phyloP scores from a whole-genome alignment of 2,113 vertebrate genomes.

The Nycticorax nycticorax region DNA sequence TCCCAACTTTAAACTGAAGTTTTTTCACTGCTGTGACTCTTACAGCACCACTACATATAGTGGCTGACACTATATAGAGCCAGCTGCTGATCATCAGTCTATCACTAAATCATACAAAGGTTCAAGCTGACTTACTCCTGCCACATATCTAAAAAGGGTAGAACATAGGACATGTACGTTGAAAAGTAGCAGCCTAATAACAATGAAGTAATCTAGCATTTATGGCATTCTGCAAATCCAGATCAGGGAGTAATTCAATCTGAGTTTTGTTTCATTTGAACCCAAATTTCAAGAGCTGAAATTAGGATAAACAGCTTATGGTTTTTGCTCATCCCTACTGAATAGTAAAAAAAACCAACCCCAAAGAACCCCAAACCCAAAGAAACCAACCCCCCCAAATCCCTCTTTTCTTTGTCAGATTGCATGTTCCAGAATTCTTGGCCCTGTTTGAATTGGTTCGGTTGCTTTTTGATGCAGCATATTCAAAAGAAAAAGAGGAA shows the following conservation, averaged over 20 bases:
- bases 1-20: background rate
- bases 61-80: no score
- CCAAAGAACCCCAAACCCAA: background rate
- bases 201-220: background rate
- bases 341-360: background rate
- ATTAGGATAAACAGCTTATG: background rate
- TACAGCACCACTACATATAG: background rate
- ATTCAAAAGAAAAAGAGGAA: background rate
- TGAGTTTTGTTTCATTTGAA: background rate
- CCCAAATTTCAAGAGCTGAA: background rate
- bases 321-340: background rate
- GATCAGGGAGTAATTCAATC: background rate
- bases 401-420: background rate
- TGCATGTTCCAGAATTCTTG: background rate
- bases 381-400: accelerated
- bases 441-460: background rate
- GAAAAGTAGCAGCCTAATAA: background rate
- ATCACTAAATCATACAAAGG: background rate
- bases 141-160: background rate
- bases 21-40: background rate
- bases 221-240: background rate
- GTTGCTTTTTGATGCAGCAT: background rate
- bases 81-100: background rate
- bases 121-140: background rate
- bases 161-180: background rate